Evolutionary conservation across 2,797 vertebrate genomes (phyloP), one percentile per base, ranked within the genome.

Genomic region (Staurois parvus): DNA sequence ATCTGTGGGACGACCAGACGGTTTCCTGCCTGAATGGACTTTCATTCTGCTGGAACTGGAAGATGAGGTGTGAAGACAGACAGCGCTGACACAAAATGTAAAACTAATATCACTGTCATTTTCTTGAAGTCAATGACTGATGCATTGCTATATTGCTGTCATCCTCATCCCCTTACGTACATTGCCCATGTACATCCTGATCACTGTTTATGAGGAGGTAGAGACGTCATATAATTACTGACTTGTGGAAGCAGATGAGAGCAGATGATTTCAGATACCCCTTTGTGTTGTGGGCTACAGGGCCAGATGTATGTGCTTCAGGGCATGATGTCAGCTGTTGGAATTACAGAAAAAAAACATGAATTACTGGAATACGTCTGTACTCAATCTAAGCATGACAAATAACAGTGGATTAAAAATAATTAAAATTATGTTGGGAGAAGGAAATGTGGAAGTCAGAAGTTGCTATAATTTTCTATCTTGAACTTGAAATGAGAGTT

Each of bases 221-320:
- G 10, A 26, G 59, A 40, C 12, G 76, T 26, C 30, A 26, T 26
- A 3, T 52, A 13, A 34, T 68, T 28, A 45, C 21, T 34, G 30
- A 21, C 28, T 17, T 4, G 30, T 45, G 68, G 79, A 42, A 56
- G 34, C 75, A 72, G 62, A 77, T 70, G 9, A 42, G 24, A 29
- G 19, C 17, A 70, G 64, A 76, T 62, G 30, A 34, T 64, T 37
- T 68, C 64, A 67, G 40, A 66, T 34, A 12, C 19, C 19, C 2
- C 6, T 40, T 80, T 75, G 6, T 52, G 30, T 30, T 45, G 26
- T 24, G 30, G 2, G 24, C 28, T 72, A 19, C 26, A 1, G 21
- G 45, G 72, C 81, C 73, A 86, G 78, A 34, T 42, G 66, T 66
- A 48, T 21, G 24, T 67, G 85, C 79, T 72, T 29, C 17, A 66